A percentile compares a stretch with the other conserved stretches of the same genome.
phyloP scores from a whole-genome alignment of 2,113 vertebrate species.

The Clinocottus analis region DNA sequence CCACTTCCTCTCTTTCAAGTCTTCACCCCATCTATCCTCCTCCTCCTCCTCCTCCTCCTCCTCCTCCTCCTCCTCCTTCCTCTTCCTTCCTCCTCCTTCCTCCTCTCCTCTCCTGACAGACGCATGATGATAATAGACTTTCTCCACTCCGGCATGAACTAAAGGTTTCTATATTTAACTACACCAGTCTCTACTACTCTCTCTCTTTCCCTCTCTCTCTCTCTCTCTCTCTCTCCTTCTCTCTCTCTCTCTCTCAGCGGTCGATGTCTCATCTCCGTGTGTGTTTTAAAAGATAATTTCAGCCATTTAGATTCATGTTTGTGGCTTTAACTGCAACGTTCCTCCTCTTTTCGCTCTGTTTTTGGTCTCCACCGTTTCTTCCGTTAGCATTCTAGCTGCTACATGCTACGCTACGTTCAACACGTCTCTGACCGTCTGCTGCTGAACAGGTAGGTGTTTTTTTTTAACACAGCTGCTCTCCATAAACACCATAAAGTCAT shows the following conservation, averaged over 20 bases:
- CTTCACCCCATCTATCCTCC: background rate
- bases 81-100: background rate
- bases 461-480: background rate
- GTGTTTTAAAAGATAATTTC: background rate
- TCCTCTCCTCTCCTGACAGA: background rate
- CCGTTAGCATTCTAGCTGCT: background rate
- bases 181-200: background rate
- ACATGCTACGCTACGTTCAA: background rate
- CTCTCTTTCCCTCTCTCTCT: no score
- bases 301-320: background rate
- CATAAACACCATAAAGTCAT: no score
- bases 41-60: background rate
- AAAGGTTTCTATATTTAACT: background rate
- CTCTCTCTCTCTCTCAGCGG: background rate
- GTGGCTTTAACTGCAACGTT: background rate
- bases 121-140: slow-evolving; percentile 23
- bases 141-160: background rate
- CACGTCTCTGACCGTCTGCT: background rate
- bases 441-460: background rate
- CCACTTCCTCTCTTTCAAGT: background rate
- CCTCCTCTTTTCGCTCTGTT: background rate
- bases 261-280: background rate
- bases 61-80: background rate
- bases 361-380: slow-evolving; percentile 4
- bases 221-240: background rate